phyloP scores from a whole-genome alignment of 2,888 invertebrate genomes.

The Glyphotaelius pellucidus region DNA sequence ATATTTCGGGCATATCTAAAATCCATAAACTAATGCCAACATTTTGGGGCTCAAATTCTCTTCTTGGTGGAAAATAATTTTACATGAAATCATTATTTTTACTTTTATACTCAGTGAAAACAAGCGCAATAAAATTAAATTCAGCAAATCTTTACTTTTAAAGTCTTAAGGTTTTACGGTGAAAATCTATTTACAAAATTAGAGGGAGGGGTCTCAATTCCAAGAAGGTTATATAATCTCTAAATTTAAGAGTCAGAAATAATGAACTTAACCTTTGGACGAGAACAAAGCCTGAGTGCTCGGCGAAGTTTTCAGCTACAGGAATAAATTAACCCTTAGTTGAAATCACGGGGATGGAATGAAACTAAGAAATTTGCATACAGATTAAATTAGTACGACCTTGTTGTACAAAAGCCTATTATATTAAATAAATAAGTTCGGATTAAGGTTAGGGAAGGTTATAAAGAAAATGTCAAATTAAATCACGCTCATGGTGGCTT shows the following conservation, averaged over 20 bases:
- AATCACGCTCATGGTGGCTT: not conserved
- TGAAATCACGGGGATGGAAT: slow-evolving; percentile 3
- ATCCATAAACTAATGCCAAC: not conserved
- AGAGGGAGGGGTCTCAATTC: not conserved
- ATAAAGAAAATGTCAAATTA: not conserved
- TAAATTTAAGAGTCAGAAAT: not conserved
- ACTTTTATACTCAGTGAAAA: not conserved
- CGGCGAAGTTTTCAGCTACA: not conserved
- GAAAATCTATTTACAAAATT: not conserved
- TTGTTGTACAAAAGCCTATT: not conserved
- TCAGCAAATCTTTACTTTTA: not conserved
- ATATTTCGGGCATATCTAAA: not conserved
- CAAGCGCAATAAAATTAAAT: not conserved
- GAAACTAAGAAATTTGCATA: slow-evolving; percentile 40
- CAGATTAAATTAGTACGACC: slow-evolving; percentile 31
- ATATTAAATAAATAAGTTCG: not conserved
- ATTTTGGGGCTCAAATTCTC: not conserved
- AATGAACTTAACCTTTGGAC: not conserved
- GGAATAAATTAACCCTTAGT: slow-evolving; percentile 45
- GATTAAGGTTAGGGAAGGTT: not conserved
- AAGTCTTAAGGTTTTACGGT: not conserved
- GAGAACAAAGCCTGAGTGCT: not conserved
- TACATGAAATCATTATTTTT: not conserved
- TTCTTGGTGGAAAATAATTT: not conserved
- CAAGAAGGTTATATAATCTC: not conserved